phyloP scores from a whole-genome alignment of 2,888 invertebrate species.

The Spodoptera exigua region DNA sequence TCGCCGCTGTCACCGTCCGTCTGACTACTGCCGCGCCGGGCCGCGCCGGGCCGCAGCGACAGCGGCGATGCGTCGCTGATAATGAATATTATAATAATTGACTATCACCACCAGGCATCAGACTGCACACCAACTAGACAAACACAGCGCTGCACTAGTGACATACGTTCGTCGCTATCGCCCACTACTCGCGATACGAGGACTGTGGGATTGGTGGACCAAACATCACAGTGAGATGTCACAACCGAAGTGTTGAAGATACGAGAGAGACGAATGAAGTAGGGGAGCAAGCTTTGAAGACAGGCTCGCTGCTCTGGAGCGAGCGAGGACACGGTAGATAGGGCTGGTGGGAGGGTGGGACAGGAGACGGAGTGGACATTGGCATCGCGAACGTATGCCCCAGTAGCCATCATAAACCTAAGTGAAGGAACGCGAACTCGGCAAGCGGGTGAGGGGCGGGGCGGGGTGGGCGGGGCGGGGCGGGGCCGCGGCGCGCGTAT shows the following conservation, averaged over 20 bases:
- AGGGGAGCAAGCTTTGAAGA: neutral
- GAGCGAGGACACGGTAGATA: too few relatives aligned
- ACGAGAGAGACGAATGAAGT: neutral
- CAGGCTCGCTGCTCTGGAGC: slow-evolving; percentile 24
- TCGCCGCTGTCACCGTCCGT: slow-evolving; percentile 61
- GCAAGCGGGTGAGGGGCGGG: slow-evolving; percentile 38
- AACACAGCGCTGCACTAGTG: slow-evolving; percentile 44
- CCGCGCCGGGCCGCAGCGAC: slow-evolving; percentile 52
- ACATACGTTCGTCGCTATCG: slow-evolving; percentile 43
- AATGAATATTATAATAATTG: slow-evolving; percentile 84
- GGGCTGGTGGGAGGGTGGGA: slow-evolving; percentile 14
- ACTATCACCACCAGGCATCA: slow-evolving; percentile 75
- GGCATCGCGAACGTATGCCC: slow-evolving; percentile 48
- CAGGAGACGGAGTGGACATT: slow-evolving; percentile 16
- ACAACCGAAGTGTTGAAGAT: slow-evolving; percentile 19
- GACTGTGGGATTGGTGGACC: neutral
- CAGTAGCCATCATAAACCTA: slow-evolving; percentile 42
- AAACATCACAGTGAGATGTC: slow-evolving; percentile 9
- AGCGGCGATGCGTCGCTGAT: slow-evolving; percentile 58
- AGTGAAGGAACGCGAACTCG: slow-evolving; percentile 40
- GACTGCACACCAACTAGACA: slow-evolving; percentile 64
- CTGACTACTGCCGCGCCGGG: neutral
- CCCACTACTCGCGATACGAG: slow-evolving; percentile 8
- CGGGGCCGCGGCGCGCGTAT: slow-evolving; percentile 57
- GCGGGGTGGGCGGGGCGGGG: slow-evolving; percentile 11